Conservation (phyloP, 2,113 vertebrate species). For the Nothocercus nigrocapillus region DNA sequence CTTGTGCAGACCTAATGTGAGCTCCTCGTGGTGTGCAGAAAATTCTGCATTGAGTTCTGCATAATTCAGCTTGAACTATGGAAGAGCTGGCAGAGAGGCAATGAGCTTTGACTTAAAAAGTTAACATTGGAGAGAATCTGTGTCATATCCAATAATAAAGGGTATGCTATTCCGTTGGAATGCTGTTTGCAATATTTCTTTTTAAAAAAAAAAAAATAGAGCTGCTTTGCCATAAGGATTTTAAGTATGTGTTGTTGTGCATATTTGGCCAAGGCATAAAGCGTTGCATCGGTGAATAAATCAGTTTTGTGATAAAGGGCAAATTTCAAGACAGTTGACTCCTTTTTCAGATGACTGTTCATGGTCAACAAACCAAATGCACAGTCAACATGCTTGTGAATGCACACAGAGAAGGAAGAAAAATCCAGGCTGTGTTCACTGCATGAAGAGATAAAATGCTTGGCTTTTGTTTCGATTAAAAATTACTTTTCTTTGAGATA, state of each 20-base stretch:
- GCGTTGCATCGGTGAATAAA: not conserved
- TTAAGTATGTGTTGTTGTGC: not conserved
- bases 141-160: not conserved
- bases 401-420: not conserved
- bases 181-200: not conserved
- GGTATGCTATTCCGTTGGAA: not conserved
- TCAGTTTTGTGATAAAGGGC: not conserved
- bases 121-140: not conserved
- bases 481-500: not conserved
- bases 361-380: not conserved
- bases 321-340: not conserved
- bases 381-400: not conserved
- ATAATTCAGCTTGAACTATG: not conserved
- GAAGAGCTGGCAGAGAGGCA: not conserved
- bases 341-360: not conserved
- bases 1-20: not conserved
- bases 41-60: not conserved
- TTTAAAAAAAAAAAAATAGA: not conserved
- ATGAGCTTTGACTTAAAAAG: not conserved
- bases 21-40: not conserved
- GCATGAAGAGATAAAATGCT: not conserved
- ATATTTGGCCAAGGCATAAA: not conserved
- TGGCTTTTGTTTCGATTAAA: not conserved
- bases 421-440: not conserved
- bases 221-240: not conserved